Conservation (phyloP, 1,140 invertebrate species). For the Calliopsis andreniformis region DNA sequence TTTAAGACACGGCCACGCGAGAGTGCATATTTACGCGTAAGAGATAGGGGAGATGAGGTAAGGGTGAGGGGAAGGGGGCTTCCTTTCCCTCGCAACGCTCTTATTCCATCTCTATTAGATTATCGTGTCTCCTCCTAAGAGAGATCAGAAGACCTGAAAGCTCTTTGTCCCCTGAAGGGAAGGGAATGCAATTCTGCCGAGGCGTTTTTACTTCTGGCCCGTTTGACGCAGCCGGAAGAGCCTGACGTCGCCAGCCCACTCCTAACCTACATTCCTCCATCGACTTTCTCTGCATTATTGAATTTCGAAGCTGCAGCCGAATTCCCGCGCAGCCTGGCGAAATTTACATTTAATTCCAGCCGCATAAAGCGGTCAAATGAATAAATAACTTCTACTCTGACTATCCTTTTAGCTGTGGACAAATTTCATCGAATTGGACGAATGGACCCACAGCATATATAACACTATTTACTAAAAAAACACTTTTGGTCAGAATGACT, state of each 20-base stretch:
- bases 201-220: constrained; percentile 35
- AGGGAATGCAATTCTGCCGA: constrained; percentile 26
- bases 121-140: constrained; percentile 9
- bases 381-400: too few species aligned
- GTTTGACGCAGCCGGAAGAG: constrained; percentile 25
- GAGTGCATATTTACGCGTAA: constrained; percentile 1
- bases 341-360: constrained; percentile 42
- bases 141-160: background rate
- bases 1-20: constrained; percentile 5
- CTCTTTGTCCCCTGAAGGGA: background rate
- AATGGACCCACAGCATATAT: too few species aligned
- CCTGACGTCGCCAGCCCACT: background rate
- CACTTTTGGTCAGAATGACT: too few species aligned
- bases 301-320: constrained; percentile 35
- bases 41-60: too few species aligned
- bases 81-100: background rate
- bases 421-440: too few species aligned
- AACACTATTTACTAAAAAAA: too few species aligned
- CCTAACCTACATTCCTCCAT: constrained; percentile 25
- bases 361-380: constrained; percentile 7
- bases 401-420: too few species aligned
- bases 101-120: constrained; percentile 31
- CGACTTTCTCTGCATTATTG: constrained; percentile 34
- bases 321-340: constrained; percentile 9
- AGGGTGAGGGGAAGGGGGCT: background rate